A percentile compares a stretch with the other conserved stretches of the same genome.
Conservation (phyloP, 1,140 invertebrate genomes). For the Luehdorfia chinensis region DNA sequence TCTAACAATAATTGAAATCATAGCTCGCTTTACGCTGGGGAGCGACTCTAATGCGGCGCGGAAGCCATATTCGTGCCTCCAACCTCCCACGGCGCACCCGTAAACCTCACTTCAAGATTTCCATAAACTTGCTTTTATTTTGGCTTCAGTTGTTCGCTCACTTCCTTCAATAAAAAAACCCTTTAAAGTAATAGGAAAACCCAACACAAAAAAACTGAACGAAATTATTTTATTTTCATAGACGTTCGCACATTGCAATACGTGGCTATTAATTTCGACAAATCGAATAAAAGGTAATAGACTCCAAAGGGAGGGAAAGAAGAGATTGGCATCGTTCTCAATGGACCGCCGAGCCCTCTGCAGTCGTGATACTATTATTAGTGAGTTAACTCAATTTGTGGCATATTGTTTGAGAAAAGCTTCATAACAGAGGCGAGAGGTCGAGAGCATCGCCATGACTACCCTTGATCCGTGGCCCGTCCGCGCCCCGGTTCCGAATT, state of each 20-base stretch:
- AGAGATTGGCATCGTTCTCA: constrained; percentile 58
- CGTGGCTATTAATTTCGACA: constrained; percentile 61
- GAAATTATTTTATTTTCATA: too few species aligned
- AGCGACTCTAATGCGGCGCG: constrained; percentile 28
- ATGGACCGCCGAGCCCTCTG: constrained; percentile 51
- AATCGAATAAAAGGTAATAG: constrained; percentile 71
- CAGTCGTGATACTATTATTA: constrained; percentile 70
- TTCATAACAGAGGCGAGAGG: constrained; percentile 70
- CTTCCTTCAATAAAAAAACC: constrained; percentile 19
- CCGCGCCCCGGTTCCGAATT: too few species aligned
- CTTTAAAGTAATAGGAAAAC: constrained; percentile 5
- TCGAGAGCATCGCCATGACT: constrained; percentile 58
- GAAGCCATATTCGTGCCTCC: constrained; percentile 36
- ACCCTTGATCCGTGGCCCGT: constrained; percentile 46
- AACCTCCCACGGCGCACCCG: constrained; percentile 19
- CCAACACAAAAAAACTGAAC: too few species aligned
- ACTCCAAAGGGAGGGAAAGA: constrained; percentile 37
- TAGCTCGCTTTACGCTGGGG: constrained; percentile 41
- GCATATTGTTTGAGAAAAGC: constrained; percentile 73
- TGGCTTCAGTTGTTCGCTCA: constrained; percentile 32
- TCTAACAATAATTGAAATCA: constrained; percentile 74
- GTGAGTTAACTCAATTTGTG: constrained; percentile 75
- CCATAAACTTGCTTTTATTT: constrained; percentile 35
- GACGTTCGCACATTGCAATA: too few species aligned
- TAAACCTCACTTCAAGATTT: constrained; percentile 23